Percentiles rank a stretch among this genome's conserved stretches.
phyloP scores from a whole-genome alignment of 2,888 invertebrate genomes.

The Nemotelus nigrinus region DNA sequence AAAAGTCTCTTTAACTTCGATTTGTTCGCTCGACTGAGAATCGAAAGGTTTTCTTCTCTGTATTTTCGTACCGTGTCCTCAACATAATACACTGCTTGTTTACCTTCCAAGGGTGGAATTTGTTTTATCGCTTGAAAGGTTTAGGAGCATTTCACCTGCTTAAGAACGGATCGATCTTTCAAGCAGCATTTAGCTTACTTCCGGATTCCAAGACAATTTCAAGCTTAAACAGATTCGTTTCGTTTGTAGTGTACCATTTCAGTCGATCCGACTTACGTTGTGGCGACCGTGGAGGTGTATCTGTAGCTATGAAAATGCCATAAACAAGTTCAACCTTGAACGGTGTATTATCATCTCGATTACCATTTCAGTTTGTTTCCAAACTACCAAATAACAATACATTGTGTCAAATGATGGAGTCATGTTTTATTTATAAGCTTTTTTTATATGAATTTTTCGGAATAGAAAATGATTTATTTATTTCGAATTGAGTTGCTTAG shows the following conservation, averaged over 20 bases:
- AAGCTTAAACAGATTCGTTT: constrained; percentile 27
- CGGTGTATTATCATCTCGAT: constrained; percentile 29
- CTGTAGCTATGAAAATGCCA: constrained; percentile 25
- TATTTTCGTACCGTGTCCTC: background rate
- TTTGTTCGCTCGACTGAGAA: constrained; percentile 35
- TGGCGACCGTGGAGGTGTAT: background rate
- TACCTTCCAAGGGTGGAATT: constrained; percentile 26
- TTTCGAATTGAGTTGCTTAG: constrained; percentile 17
- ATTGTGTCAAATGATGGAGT: background rate
- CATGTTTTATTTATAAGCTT: constrained; percentile 31
- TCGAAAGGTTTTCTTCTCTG: constrained; percentile 17
- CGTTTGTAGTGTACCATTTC: background rate
- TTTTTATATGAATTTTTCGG: constrained; percentile 20
- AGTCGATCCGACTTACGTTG: constrained; percentile 3
- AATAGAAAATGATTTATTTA: constrained; percentile 37
- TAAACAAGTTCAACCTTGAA: constrained; percentile 42
- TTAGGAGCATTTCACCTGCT: constrained; percentile 37
- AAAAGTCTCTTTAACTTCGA: constrained; percentile 33
- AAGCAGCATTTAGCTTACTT: constrained; percentile 38
- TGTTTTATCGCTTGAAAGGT: constrained; percentile 44
- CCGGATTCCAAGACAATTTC: constrained; percentile 40
- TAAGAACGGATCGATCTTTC: constrained; percentile 43
- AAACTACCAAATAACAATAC: background rate
- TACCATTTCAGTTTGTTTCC: background rate
- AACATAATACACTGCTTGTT: background rate